A percentile compares a stretch with the other conserved stretches of the same genome.
phyloP scores from a whole-genome alignment of 2,113 vertebrate species.

The Anolis sagrei region DNA sequence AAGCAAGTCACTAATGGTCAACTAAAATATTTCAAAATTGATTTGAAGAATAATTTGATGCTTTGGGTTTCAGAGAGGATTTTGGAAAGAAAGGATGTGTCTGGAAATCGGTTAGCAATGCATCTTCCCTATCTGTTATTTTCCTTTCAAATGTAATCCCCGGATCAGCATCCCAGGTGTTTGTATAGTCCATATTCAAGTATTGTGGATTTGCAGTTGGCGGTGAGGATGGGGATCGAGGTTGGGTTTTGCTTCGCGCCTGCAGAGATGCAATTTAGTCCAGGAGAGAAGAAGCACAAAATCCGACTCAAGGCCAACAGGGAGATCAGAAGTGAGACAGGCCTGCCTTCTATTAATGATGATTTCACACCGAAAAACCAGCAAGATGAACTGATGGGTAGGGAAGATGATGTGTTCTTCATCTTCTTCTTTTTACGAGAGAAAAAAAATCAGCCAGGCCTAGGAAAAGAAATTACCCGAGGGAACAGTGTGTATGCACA shows the following conservation, averaged over 20 bases:
- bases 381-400: conserved; percentile 20
- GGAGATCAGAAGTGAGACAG: background rate
- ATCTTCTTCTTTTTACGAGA: too few relatives aligned
- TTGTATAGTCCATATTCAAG: background rate
- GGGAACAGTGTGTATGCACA: background rate
- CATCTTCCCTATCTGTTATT: background rate
- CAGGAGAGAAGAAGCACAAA: conserved; percentile 19
- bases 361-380: conserved; percentile 13
- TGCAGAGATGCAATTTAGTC: conserved; percentile 10
- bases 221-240: background rate
- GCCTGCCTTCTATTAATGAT: conserved; percentile 26
- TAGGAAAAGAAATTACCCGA: conserved; percentile 44
- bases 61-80: background rate
- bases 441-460: conserved; percentile 46
- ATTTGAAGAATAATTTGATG: background rate
- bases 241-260: background rate
- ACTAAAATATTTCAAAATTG: background rate
- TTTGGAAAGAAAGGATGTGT: background rate
- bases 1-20: background rate
- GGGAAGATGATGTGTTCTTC: background rate
- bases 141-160: background rate
- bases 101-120: background rate
- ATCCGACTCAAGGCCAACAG: background rate
- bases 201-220: background rate
- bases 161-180: too few relatives aligned